Evolutionary conservation across 2,797 vertebrate species (phyloP).

Genomic region (Erethizon dorsatum): DNA sequence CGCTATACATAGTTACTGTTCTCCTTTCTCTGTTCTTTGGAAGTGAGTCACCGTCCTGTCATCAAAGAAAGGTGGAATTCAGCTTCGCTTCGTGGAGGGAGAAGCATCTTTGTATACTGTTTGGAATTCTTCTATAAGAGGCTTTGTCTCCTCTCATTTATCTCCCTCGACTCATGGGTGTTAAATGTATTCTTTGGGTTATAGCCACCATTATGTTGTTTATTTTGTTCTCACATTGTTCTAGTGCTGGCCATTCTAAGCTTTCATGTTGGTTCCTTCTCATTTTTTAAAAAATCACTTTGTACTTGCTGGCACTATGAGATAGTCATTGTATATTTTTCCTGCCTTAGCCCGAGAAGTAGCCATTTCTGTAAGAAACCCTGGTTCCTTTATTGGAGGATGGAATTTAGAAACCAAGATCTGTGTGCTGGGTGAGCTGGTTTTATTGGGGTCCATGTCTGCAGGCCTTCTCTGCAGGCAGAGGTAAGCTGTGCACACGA

Average conservation of each 20-base stretch:
- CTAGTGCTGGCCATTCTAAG: background rate
- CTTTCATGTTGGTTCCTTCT: background rate
- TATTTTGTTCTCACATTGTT: slow-evolving; percentile 4
- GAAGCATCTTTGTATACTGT: background rate
- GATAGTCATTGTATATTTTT: background rate
- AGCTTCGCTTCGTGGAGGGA: background rate
- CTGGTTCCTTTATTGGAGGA: background rate
- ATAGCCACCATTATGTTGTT: background rate
- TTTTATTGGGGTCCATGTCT: background rate
- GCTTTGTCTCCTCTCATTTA: background rate
- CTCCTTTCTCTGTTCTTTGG: background rate
- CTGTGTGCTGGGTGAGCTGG: background rate
- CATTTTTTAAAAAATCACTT: background rate
- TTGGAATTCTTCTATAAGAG: background rate
- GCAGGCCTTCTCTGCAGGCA: background rate
- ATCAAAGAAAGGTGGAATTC: background rate
- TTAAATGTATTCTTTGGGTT: slow-evolving; percentile 27
- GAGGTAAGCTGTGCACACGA: no score
- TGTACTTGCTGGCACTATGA: background rate
- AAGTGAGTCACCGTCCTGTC: background rate
- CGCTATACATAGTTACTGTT: background rate
- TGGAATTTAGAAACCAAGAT: background rate
- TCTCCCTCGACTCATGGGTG: background rate
- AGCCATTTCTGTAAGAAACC: background rate
- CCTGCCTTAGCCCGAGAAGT: background rate